Evolutionary conservation across 2,113 vertebrate genomes (phyloP).

Genomic region (Zootoca vivipara): DNA sequence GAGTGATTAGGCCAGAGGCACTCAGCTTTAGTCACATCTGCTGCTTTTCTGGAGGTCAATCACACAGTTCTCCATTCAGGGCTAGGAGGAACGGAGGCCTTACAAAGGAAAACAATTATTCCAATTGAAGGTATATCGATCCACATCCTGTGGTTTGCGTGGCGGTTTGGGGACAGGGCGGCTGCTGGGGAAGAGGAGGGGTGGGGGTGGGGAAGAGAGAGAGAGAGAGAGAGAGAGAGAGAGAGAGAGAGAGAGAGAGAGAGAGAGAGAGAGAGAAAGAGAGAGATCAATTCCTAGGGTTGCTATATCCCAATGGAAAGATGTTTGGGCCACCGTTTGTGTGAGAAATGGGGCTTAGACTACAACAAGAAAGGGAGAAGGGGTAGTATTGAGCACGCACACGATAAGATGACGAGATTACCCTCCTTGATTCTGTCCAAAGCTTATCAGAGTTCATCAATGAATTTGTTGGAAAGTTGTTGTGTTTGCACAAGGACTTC

Average conservation of each 20-base stretch:
- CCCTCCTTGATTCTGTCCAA: background rate
- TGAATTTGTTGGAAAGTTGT: background rate
- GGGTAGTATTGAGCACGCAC: background rate
- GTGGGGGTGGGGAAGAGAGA: background rate
- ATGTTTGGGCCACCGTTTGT: slow-evolving; percentile 24
- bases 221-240: slow-evolving; percentile 59
- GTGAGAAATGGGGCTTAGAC: slow-evolving; percentile 35
- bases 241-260: slow-evolving; percentile 51
- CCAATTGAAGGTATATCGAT: slow-evolving; percentile 77
- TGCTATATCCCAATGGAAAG: slow-evolving; percentile 64
- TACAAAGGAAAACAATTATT: slow-evolving; percentile 79
- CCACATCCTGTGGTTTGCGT: slow-evolving; percentile 68
- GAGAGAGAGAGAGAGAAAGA: slow-evolving; percentile 60
- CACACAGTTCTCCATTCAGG: slow-evolving; percentile 70
- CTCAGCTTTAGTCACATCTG: slow-evolving; percentile 76
- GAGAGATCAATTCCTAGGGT: slow-evolving; percentile 69
- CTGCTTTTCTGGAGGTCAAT: slow-evolving; percentile 77
- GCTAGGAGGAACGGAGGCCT: slow-evolving; percentile 72
- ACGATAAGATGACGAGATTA: background rate
- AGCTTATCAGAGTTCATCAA: background rate
- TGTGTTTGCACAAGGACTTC: too few relatives aligned
- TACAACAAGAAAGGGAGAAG: background rate
- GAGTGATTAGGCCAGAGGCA: slow-evolving; percentile 74
- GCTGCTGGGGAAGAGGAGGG: slow-evolving; percentile 58
- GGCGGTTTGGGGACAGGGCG: slow-evolving; percentile 71